phyloP scores from a whole-genome alignment of 2,888 invertebrate species.

The Synergus umbraculus region DNA sequence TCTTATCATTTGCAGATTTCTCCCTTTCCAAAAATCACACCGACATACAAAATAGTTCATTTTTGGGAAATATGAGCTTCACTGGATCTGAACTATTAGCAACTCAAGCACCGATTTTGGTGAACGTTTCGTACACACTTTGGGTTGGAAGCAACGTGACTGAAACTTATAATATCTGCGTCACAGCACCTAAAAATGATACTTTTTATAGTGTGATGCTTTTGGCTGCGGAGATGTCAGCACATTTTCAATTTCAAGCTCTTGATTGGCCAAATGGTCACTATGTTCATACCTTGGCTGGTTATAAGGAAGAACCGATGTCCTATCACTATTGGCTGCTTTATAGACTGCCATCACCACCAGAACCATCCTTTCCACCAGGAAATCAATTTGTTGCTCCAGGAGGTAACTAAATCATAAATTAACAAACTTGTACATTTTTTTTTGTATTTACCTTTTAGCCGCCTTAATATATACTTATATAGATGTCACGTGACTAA shows the following conservation, averaged over 20 bases:
- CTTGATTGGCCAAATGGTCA: constrained; percentile 96
- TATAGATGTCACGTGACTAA: background rate
- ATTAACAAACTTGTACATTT: background rate
- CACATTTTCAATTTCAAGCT: constrained; percentile 85
- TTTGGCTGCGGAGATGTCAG: constrained; percentile 89
- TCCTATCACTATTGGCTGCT: constrained; percentile 94
- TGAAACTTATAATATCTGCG: constrained; percentile 87
- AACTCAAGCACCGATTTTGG: constrained; percentile 60
- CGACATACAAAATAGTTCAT: constrained; percentile 52
- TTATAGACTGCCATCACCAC: constrained; percentile 88
- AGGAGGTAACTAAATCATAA: constrained; percentile 81
- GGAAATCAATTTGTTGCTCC: constrained; percentile 93
- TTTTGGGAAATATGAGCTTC: constrained; percentile 51
- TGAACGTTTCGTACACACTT: constrained; percentile 89
- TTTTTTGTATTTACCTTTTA: too few species aligned
- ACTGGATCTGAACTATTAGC: constrained; percentile 43
- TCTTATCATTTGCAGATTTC: constrained; percentile 58
- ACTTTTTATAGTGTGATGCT: constrained; percentile 88
- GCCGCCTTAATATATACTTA: background rate
- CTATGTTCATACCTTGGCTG: constrained; percentile 92
- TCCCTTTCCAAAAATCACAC: constrained; percentile 31
- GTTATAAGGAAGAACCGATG: constrained; percentile 88
- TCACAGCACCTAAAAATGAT: constrained; percentile 86
- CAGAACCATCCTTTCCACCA: constrained; percentile 89
- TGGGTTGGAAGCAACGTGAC: constrained; percentile 94